Percentiles rank a stretch among this genome's conserved stretches.
Evolutionary conservation across 2,113 vertebrate species (phyloP).

Genomic region (Cynopterus brachyotis): DNA sequence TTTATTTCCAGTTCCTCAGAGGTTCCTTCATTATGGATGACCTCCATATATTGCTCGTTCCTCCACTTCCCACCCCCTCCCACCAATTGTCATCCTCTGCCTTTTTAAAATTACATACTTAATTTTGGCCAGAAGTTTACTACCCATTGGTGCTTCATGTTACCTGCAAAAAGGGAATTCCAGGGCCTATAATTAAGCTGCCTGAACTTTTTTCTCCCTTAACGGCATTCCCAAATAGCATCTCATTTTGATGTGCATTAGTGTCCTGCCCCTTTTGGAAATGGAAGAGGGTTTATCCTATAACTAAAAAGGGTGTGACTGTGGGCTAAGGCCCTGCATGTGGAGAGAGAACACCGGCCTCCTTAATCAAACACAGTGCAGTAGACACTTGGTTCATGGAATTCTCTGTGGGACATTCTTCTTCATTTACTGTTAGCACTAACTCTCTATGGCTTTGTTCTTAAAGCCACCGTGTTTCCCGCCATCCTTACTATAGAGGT

Average conservation of each 20-base stretch:
- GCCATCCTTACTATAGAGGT: not conserved
- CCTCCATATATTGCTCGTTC: not conserved
- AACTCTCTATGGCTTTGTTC: not conserved
- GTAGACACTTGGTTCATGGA: not conserved
- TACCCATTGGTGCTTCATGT: conserved; percentile 56
- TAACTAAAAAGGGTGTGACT: not conserved
- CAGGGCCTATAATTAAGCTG: conserved; percentile 43
- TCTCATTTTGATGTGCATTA: not conserved
- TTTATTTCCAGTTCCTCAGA: not conserved
- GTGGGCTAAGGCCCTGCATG: not conserved
- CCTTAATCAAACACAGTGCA: not conserved
- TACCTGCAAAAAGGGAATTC: conserved; percentile 35
- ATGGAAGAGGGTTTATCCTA: not conserved
- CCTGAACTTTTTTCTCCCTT: not conserved
- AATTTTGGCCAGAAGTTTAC: conserved; percentile 37
- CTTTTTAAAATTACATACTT: conserved; percentile 50
- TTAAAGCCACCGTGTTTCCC: not conserved
- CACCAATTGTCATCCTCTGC: not conserved
- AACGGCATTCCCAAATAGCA: not conserved
- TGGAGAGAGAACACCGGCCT: not conserved
- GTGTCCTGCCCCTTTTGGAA: not conserved
- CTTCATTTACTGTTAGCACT: not conserved
- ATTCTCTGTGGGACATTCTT: not conserved
- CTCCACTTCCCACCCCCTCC: no score
- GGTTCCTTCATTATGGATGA: not conserved